Evolutionary conservation across 1,140 invertebrate species (phyloP).

Genomic region (Anoplolepis gracilipes): DNA sequence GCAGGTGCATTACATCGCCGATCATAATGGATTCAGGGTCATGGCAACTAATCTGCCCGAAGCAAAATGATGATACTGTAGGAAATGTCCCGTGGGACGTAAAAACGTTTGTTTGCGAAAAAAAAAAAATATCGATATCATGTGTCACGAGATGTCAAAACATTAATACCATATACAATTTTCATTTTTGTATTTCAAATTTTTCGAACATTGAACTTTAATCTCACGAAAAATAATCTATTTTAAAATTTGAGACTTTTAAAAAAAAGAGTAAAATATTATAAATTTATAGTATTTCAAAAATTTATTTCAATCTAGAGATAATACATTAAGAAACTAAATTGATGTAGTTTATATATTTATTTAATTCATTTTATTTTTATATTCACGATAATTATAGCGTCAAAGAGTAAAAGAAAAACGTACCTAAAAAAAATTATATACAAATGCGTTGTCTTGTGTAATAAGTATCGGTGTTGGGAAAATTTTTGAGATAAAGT

Average conservation of each 20-base stretch:
- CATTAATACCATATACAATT: slow-evolving; percentile 2
- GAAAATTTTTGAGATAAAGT: slow-evolving; percentile 7
- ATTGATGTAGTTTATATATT: neutral
- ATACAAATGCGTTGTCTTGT: neutral
- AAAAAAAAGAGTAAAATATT: neutral
- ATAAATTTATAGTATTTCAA: neutral
- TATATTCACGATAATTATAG: neutral
- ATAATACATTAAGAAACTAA: neutral
- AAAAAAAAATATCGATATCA: neutral
- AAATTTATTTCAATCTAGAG: neutral
- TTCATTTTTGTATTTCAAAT: neutral
- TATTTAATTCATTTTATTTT: slow-evolving; percentile 27
- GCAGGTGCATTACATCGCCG: slow-evolving; percentile 89
- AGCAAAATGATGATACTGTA: slow-evolving; percentile 73
- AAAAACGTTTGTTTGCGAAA: neutral
- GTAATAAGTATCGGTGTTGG: slow-evolving; percentile 44
- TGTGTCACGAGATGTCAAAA: neutral
- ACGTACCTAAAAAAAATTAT: neutral
- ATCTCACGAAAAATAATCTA: neutral
- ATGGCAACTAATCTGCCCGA: slow-evolving; percentile 89
- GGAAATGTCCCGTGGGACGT: neutral
- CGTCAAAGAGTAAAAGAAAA: neutral
- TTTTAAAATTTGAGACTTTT: too few relatives aligned
- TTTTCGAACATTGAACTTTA: neutral
- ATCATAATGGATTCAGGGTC: slow-evolving; percentile 89